Evolutionary conservation across 2,888 invertebrate species (phyloP).

Genomic region (Ichneumon xanthorius): DNA sequence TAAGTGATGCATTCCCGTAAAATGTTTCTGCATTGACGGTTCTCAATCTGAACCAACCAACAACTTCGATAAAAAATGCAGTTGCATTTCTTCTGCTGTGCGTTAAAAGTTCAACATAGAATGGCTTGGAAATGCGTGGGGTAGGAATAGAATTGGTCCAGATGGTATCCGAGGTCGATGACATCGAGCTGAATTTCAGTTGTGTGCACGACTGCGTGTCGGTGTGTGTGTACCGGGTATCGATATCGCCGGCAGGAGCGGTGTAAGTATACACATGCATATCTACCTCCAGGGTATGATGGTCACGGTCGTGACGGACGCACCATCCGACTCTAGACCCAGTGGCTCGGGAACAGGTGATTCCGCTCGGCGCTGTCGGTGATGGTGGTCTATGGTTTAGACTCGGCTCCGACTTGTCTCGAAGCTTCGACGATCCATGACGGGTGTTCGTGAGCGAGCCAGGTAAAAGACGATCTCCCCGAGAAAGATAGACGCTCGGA

Average conservation of each 20-base stretch:
- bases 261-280: conserved; percentile 3
- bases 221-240: background rate
- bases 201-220: background rate
- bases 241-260: conserved; percentile 8
- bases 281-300: background rate
- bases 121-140: background rate
- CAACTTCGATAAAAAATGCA: too few relatives aligned
- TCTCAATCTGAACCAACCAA: too few relatives aligned
- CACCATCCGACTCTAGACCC: conserved; percentile 2
- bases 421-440: conserved; percentile 12
- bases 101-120: background rate
- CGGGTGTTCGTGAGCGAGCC: conserved; percentile 15
- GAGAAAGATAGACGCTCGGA: conserved; percentile 68
- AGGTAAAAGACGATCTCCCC: conserved; percentile 32
- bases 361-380: background rate
- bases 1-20: too few relatives aligned
- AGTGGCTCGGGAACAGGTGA: conserved; percentile 23
- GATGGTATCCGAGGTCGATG: conserved; percentile 5
- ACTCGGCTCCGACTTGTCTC: conserved; percentile 24
- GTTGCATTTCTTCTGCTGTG: too few relatives aligned
- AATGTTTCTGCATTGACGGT: too few relatives aligned
- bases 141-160: background rate
- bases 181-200: background rate
- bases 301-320: conserved; percentile 34
- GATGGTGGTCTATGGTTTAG: conserved; percentile 29